phyloP scores from a whole-genome alignment of 2,888 invertebrate species.

The Tetranychus truncatus region DNA sequence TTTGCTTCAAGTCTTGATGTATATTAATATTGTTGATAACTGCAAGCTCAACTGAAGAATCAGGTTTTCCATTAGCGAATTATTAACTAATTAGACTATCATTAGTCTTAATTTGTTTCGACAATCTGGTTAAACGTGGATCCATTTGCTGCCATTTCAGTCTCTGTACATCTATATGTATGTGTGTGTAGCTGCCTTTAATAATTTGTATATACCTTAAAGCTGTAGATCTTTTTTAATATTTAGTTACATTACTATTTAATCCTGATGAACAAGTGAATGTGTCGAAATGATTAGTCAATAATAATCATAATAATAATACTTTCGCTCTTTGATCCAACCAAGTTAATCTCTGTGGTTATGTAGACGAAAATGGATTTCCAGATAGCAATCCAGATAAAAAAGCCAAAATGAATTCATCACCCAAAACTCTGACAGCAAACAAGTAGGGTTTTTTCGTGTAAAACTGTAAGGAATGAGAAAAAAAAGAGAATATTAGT shows the following conservation, averaged over 20 bases:
- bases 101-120: not conserved
- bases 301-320: not conserved
- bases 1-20: no score
- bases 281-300: not conserved
- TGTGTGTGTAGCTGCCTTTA: no score
- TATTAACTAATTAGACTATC: not conserved
- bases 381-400: no score
- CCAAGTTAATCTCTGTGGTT: not conserved
- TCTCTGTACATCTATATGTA: no score
- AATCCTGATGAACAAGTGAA: not conserved
- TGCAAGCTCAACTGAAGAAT: not conserved
- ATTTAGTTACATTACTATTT: not conserved
- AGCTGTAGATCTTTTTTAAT: no score
- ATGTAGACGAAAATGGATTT: not conserved
- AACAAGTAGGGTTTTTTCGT: no score
- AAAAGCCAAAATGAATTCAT: no score
- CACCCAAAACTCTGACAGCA: no score
- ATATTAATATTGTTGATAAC: not conserved
- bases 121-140: not conserved
- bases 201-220: no score
- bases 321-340: not conserved
- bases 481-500: no score
- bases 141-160: not conserved
- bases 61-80: not conserved
- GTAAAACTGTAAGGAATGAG: no score